These are phyloP conservation scores for Dendrolimus punctatus DNA, from an alignment of 1,140 invertebrate species.

Conservation along the genomic window DNA sequence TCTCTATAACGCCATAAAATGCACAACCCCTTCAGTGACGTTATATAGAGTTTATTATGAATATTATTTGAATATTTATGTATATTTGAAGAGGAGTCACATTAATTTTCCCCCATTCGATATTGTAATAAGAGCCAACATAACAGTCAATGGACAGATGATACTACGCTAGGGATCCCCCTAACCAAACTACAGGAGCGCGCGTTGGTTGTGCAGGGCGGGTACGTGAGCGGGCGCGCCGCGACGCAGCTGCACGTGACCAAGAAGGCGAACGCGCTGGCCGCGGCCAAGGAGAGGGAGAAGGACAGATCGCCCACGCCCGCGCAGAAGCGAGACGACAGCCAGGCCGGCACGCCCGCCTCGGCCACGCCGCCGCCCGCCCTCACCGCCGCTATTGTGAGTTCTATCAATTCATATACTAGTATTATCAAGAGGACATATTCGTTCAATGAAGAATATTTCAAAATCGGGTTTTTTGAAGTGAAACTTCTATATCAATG, in stretches of 20 bases:
- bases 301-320: conserved; percentile 39
- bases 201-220: conserved; percentile 75
- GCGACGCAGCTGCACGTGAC: conserved; percentile 73
- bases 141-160: conserved; percentile 35
- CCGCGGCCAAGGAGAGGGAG: conserved; percentile 33
- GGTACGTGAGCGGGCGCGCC: conserved; percentile 71
- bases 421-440: conserved; percentile 3
- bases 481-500: too few relatives aligned
- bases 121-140: conserved; percentile 27
- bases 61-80: too few relatives aligned
- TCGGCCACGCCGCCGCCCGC: conserved; percentile 39
- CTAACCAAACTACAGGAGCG: conserved; percentile 71
- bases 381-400: conserved; percentile 29
- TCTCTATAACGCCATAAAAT: too few relatives aligned
- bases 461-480: too few relatives aligned
- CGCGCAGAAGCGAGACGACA: conserved; percentile 19
- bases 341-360: conserved; percentile 28
- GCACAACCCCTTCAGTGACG: too few relatives aligned
- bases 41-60: too few relatives aligned
- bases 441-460: too few relatives aligned
- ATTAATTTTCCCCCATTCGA: neutral
- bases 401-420: conserved; percentile 5
- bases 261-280: conserved; percentile 81
- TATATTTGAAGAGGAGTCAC: too few relatives aligned
- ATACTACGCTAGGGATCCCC: conserved; percentile 40